Evolutionary conservation across 2,797 vertebrate species (phyloP), one percentile per base, ranked within the genome.

Genomic region (Alosa sapidissima): DNA sequence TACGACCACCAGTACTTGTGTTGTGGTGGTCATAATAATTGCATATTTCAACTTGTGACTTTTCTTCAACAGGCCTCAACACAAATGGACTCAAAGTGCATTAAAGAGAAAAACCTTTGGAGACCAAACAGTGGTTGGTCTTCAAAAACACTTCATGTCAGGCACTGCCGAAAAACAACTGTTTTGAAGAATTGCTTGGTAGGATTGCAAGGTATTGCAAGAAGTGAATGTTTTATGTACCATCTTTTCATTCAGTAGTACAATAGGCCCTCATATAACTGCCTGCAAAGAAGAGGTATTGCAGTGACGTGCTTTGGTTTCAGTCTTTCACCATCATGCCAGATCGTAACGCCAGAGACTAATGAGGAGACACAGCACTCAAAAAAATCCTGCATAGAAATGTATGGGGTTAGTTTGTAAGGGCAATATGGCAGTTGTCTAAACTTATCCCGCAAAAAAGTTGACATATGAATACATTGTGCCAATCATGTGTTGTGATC

Each of bases 151-250:
- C 33, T 14, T 75, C 68, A 75, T 19, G 68, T 41, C 68, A 41
- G 36, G 68, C 11, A 41, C 33, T 36, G 11, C 13, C 6, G 14
- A 75, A 72, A 58, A 68, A 11, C 62, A 68, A 36, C 62, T 68
- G 51, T 68, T 68, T 33, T 36, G 62, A 68, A 36, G 28, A 33
- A 3, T 68, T 33, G 6, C 24, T 33, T 65, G 9, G 28, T 36
- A 11, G 28, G 24, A 68, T 68, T 68, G 62, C 62, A 68, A 68
- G 62, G 33, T 33, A 68, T 68, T 68, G 62, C 62, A 68, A 33
- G 62, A 68, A 16, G 68, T 75, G 36, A 28, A 16, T 75, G 36
- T 6, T 75, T 75, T 75, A 75, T 75, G 68, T 41, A 19, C 33
- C 10, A 45, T 36, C 24, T 6, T 19, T 41, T 14, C 36, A 36